A percentile compares a stretch with the other conserved stretches of the same genome.
Conservation (phyloP, 2,888 invertebrate genomes). For the Heliconius cydno region DNA sequence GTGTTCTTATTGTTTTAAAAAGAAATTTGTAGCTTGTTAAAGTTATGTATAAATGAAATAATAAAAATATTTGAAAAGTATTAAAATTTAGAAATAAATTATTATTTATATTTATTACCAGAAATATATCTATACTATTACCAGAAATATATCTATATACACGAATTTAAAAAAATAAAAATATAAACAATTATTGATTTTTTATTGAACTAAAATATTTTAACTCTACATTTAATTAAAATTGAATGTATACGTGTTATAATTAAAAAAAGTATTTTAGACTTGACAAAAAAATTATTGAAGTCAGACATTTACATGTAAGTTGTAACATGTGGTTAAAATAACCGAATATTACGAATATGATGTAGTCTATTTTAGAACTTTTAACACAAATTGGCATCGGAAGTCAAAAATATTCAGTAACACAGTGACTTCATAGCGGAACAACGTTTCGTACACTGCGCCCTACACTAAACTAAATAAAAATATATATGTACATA, state of each 20-base stretch:
- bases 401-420: constrained; percentile 32
- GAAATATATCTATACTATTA: neutral
- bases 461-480: neutral
- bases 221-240: neutral
- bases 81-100: neutral
- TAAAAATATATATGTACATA: neutral
- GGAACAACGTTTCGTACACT: constrained; percentile 30
- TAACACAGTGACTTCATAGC: constrained; percentile 34
- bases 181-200: neutral
- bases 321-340: constrained; percentile 15
- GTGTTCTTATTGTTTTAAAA: neutral
- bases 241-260: neutral
- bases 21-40: neutral
- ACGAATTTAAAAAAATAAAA: neutral
- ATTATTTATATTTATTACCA: neutral
- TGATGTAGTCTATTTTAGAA: constrained; percentile 34
- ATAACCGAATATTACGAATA: constrained; percentile 18
- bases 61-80: neutral
- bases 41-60: neutral
- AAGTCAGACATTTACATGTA: neutral
- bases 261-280: neutral
- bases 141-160: neutral
- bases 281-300: neutral
- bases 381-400: constrained; percentile 27
- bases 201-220: neutral